phyloP scores from a whole-genome alignment of 2,888 invertebrate species.

The Leucozona laternaria region DNA sequence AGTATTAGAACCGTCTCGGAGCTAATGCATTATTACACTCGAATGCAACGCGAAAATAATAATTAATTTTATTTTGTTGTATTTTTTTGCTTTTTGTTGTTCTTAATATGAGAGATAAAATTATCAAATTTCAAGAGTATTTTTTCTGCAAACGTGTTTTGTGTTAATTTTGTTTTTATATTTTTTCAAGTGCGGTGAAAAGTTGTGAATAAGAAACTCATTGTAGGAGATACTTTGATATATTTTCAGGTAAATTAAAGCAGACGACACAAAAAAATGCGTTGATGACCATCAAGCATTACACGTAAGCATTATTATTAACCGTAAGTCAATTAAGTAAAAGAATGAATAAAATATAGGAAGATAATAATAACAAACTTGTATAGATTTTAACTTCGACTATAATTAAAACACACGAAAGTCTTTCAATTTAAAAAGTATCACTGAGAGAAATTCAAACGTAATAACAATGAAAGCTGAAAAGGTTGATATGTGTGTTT shows the following conservation, averaged over 20 bases:
- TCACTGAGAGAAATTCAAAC: background rate
- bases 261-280: background rate
- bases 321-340: background rate
- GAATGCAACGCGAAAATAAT: constrained; percentile 32
- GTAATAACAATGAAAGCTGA: background rate
- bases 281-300: background rate
- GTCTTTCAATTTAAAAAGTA: background rate
- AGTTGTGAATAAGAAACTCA: constrained; percentile 37
- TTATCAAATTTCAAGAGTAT: constrained; percentile 46
- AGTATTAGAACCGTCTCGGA: constrained; percentile 51
- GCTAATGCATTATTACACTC: constrained; percentile 42
- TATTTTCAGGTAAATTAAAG: background rate
- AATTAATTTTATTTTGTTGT: background rate
- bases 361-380: background rate
- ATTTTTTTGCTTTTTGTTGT: background rate
- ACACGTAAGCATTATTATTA: constrained; percentile 9
- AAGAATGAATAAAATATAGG: background rate
- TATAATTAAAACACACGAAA: background rate
- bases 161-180: background rate
- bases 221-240: constrained; percentile 14
- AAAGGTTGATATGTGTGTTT: background rate
- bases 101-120: constrained; percentile 27
- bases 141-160: constrained; percentile 34
- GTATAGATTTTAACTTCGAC: background rate
- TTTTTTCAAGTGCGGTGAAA: constrained; percentile 40